Evolutionary conservation across 2,797 vertebrate genomes (phyloP).

Genomic region (Poliocrania exsul): DNA sequence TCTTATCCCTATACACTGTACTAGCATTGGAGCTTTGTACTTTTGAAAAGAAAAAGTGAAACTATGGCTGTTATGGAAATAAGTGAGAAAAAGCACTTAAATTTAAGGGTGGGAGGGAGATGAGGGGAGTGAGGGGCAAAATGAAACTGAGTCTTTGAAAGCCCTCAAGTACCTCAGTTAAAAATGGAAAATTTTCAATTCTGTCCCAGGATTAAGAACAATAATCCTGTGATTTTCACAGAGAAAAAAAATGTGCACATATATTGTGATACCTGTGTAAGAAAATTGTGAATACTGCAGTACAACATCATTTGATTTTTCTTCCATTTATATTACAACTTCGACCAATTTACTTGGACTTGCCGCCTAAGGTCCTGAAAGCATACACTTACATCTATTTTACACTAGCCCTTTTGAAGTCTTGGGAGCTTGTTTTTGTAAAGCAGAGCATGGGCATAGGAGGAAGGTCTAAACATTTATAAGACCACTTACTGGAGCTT

Average conservation of each 20-base stretch:
- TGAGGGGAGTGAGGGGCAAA: rapidly evolving
- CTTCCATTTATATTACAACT: background rate
- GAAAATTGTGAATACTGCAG: background rate
- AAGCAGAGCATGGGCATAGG: background rate
- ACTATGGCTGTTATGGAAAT: background rate
- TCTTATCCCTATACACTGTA: background rate
- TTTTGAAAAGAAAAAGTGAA: conserved; percentile 13
- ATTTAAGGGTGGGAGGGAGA: background rate
- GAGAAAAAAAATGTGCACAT: rapidly evolving
- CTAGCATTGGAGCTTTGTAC: background rate
- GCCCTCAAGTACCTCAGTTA: background rate
- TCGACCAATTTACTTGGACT: background rate
- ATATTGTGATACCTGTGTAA: background rate
- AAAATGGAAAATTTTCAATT: background rate
- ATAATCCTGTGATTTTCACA: background rate
- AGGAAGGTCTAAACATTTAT: background rate
- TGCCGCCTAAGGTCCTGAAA: background rate
- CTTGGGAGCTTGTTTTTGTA: background rate
- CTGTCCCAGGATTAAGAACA: background rate
- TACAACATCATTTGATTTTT: background rate
- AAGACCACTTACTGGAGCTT: background rate
- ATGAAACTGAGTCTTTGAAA: background rate
- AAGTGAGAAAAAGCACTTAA: background rate
- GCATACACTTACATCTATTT: background rate
- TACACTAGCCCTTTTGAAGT: background rate